Conservation (phyloP, 2,113 vertebrate genomes). For the Cichladusa arquata region DNA sequence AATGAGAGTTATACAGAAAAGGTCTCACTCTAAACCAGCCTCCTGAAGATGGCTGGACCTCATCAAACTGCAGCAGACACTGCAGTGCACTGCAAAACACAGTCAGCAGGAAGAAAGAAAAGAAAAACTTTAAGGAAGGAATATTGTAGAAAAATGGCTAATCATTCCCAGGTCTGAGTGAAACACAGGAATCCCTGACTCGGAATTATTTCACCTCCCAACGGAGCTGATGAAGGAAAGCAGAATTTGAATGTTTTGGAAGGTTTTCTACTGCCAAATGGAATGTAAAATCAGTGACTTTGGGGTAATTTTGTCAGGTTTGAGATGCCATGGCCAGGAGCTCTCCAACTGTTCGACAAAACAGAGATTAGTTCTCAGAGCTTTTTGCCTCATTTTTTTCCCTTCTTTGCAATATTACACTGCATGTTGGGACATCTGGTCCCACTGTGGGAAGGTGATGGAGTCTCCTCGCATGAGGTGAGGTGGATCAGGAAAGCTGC, state of each 20-base stretch:
- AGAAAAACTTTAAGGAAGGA: background rate
- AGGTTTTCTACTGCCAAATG: slow-evolving; percentile 33
- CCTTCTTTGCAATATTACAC: background rate
- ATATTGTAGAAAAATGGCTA: background rate
- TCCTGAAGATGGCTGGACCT: background rate
- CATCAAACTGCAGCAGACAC: background rate
- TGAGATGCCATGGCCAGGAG: slow-evolving; percentile 18
- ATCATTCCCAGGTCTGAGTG: background rate
- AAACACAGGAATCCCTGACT: background rate
- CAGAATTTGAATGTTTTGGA: slow-evolving; percentile 16
- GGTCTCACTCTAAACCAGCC: background rate
- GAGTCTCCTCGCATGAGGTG: slow-evolving; percentile 28
- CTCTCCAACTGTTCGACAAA: slow-evolving; percentile 56
- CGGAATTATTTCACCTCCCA: slow-evolving; percentile 22
- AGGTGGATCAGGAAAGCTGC: slow-evolving; percentile 41
- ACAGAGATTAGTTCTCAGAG: slow-evolving; percentile 39
- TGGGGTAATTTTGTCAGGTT: slow-evolving; percentile 16
- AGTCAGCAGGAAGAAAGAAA: background rate
- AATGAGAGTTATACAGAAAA: slow-evolving; percentile 1
- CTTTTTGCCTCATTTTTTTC: background rate
- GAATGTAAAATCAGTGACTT: slow-evolving; percentile 51
- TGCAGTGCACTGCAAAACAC: background rate
- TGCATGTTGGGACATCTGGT: slow-evolving; percentile 57
- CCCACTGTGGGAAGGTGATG: slow-evolving; percentile 46
- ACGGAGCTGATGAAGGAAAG: slow-evolving; percentile 1